Evolutionary conservation across 1,140 invertebrate species (phyloP).

Genomic region (Leucophenga varia): DNA sequence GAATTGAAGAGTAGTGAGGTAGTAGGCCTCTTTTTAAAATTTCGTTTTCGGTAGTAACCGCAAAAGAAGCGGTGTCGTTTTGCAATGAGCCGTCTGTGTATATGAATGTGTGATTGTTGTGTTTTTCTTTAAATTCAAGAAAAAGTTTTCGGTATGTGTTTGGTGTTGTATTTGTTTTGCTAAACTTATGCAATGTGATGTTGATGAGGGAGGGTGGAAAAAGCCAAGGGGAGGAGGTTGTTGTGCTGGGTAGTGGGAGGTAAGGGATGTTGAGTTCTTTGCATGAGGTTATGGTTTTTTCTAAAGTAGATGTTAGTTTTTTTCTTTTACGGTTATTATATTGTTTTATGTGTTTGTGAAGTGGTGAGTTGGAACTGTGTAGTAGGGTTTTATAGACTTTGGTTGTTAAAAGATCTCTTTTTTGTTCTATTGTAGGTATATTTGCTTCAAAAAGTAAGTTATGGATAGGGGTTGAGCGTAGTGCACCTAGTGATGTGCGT

Average conservation of each 20-base stretch:
- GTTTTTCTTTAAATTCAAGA: neutral
- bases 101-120: slow-evolving; percentile 2
- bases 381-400: neutral
- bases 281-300: neutral
- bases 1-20: neutral
- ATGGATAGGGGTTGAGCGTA: neutral
- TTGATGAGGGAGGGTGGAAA: neutral
- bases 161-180: neutral
- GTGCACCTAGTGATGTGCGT: slow-evolving; percentile 1
- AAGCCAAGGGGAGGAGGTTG: neutral
- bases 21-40: neutral
- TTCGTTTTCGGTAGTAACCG: neutral
- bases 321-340: neutral
- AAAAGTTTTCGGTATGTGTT: neutral
- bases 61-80: neutral
- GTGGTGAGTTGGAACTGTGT: neutral
- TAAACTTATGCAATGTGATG: neutral
- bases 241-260: neutral
- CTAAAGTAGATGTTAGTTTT: neutral
- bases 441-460: slow-evolving; percentile 1
- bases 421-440: neutral
- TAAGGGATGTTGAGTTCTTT: neutral
- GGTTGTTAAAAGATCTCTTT: neutral
- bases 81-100: slow-evolving; percentile 4
- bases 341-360: neutral